phyloP scores from a whole-genome alignment of 2,888 invertebrate genomes.

The Adela reaumurella region DNA sequence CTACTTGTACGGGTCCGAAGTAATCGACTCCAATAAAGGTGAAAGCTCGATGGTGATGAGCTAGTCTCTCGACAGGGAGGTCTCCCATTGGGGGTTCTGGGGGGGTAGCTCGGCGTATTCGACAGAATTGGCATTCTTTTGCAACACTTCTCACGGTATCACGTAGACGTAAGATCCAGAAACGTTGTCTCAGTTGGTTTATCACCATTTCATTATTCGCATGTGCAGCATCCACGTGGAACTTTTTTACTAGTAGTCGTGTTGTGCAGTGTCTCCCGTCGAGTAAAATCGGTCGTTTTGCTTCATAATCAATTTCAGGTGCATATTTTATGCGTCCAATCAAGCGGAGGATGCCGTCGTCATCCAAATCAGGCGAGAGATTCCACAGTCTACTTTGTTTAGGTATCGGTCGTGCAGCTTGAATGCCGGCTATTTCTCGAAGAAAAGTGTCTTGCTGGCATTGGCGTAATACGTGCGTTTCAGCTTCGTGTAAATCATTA shows the following conservation, averaged over 20 bases:
- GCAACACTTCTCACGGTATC: background rate
- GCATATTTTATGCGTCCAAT: constrained; percentile 1
- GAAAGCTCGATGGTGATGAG: constrained; percentile 7
- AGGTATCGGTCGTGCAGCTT: background rate
- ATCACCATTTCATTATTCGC: constrained; percentile 4
- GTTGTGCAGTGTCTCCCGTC: constrained; percentile 2
- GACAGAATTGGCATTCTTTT: constrained; percentile 1
- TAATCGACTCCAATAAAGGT: constrained; percentile 10
- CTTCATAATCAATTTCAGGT: background rate
- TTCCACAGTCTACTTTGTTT: background rate
- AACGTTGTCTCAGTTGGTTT: constrained; percentile 6
- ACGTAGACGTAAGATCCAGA: constrained; percentile 5
- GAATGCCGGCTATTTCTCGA: background rate
- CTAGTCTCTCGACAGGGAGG: constrained; percentile 5
- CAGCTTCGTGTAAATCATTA: background rate
- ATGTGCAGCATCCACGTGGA: constrained; percentile 1
- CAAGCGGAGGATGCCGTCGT: background rate
- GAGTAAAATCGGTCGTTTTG: constrained; percentile 1
- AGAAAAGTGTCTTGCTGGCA: background rate
- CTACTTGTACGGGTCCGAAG: constrained; percentile 11
- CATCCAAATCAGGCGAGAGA: background rate
- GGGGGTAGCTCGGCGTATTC: background rate
- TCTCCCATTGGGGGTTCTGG: constrained; percentile 6
- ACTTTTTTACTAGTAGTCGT: background rate
- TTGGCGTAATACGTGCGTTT: background rate